Conservation (phyloP, 2,888 invertebrate genomes). For the Exocentrus adspersus region DNA sequence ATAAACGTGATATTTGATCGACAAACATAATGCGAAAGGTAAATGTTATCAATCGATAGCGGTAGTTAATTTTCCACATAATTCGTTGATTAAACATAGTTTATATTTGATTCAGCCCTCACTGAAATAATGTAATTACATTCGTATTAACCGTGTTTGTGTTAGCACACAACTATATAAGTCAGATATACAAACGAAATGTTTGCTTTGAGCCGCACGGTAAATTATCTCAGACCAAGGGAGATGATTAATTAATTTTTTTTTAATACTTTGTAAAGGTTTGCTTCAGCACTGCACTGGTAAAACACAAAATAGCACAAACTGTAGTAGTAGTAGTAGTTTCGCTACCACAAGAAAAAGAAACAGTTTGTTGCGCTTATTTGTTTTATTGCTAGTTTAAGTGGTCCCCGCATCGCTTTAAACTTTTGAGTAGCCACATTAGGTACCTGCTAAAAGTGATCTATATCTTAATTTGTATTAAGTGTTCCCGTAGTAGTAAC, state of each 20-base stretch:
- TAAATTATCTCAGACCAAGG: neutral
- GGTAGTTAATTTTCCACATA: constrained; percentile 56
- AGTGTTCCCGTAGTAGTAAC: constrained; percentile 45
- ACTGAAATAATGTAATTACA: constrained; percentile 50
- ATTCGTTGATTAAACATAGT: constrained; percentile 54
- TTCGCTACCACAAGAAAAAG: no score
- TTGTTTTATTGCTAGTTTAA: neutral
- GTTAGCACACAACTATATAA: constrained; percentile 38
- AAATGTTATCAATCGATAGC: constrained; percentile 55
- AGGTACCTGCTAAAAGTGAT: constrained; percentile 39
- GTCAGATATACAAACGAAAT: constrained; percentile 31
- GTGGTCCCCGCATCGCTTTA: neutral
- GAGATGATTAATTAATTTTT: no score
- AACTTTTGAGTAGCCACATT: constrained; percentile 3
- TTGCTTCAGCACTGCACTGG: no score
- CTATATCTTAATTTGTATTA: constrained; percentile 47
- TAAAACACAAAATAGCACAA: no score
- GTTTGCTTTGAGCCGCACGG: neutral
- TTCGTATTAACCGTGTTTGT: constrained; percentile 44
- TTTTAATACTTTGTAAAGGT: neutral
- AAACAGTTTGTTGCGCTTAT: neutral
- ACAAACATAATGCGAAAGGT: constrained; percentile 54
- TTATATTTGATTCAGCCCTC: constrained; percentile 48
- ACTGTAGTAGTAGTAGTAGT: no score
- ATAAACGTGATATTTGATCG: constrained; percentile 54